These are phyloP conservation scores for Brachycybe producta DNA, from an alignment of 2,888 invertebrate genomes.

Conservation along the genomic window DNA sequence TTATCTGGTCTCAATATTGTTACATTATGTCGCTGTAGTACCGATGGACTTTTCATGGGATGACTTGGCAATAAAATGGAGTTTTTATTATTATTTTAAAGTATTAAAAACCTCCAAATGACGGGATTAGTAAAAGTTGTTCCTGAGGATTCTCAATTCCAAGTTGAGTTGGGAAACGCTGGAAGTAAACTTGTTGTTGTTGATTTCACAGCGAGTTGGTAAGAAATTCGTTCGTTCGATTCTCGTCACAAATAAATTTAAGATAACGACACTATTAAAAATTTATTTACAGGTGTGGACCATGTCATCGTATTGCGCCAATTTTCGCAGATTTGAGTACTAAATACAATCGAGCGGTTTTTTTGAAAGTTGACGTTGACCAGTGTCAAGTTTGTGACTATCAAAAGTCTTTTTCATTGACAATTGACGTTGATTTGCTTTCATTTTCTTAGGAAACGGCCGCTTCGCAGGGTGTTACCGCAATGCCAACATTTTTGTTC, in stretches of 20 bases:
- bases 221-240: no score
- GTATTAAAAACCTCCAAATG: not conserved
- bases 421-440: not conserved
- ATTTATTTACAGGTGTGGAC: constrained; percentile 87
- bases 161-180: constrained; percentile 66
- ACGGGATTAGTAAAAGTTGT: constrained; percentile 25
- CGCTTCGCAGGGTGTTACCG: constrained; percentile 70
- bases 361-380: constrained; percentile 90
- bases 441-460: constrained; percentile 52
- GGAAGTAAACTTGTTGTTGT: constrained; percentile 80
- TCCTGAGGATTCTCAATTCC: constrained; percentile 63
- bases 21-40: no score
- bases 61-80: no score
- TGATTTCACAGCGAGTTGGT: constrained; percentile 92
- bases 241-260: no score
- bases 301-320: constrained; percentile 88
- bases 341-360: constrained; percentile 77
- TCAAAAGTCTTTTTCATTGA: not conserved
- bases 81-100: no score
- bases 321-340: constrained; percentile 74
- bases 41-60: no score
- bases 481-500: constrained; percentile 97
- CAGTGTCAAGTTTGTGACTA: constrained; percentile 47
- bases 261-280: no score
- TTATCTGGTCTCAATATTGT: no score